Percentiles rank a stretch among this genome's conserved stretches.
Evolutionary conservation across 2,797 vertebrate genomes (phyloP).

Genomic region (Zalophus californianus): DNA sequence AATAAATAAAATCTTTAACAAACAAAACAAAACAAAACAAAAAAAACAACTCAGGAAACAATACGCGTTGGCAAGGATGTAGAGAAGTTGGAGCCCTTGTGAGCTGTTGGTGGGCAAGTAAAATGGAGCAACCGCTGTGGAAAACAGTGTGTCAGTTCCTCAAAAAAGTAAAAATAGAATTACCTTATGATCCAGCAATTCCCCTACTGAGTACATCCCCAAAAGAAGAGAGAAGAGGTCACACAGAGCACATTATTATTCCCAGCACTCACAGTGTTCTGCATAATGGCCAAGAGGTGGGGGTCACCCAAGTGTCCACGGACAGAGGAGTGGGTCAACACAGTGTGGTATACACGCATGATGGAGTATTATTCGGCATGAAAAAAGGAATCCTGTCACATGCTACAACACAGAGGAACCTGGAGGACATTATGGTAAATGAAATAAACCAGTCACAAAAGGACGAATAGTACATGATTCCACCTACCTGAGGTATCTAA

Average conservation of each 20-base stretch:
- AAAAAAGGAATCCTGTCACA: neutral
- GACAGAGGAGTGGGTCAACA: neutral
- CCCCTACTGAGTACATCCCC: neutral
- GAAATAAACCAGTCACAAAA: neutral
- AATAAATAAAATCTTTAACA: too few species aligned
- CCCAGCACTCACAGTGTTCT: neutral
- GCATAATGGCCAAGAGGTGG: neutral
- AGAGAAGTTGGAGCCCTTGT: neutral
- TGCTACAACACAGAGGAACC: neutral
- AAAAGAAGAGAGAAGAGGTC: neutral
- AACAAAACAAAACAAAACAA: too few species aligned
- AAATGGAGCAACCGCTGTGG: neutral
- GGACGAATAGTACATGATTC: neutral
- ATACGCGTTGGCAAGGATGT: neutral
- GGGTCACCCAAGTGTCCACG: neutral
- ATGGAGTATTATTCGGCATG: neutral
- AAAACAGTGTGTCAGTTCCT: neutral
- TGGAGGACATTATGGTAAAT: neutral
- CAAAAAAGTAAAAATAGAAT: conserved; percentile 34
- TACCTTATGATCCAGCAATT: neutral
- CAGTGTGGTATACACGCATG: neutral
- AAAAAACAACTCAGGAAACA: neutral
- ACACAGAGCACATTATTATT: neutral
- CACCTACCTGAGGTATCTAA: neutral
- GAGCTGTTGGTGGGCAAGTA: neutral